These are phyloP conservation scores for Anguilla rostrata DNA, from an alignment of 2,113 vertebrate genomes.

Conservation along the genomic window DNA sequence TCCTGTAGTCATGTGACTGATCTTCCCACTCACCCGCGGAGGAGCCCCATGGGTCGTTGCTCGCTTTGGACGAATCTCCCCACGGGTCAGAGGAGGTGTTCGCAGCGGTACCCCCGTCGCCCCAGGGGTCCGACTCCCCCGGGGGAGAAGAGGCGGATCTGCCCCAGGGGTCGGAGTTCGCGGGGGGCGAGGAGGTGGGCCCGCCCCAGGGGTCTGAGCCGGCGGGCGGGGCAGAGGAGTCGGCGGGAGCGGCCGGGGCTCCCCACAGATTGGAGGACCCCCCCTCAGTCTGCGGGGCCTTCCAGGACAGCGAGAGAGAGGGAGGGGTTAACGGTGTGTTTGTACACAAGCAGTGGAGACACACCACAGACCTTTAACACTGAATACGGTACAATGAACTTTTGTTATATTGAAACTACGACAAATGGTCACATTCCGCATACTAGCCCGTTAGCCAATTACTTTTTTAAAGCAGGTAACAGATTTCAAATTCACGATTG, in stretches of 20 bases:
- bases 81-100: slow-evolving; percentile 53
- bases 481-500: no score
- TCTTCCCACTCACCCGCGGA: slow-evolving; percentile 53
- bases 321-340: no score
- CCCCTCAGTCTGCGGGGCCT: slow-evolving; percentile 20
- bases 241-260: slow-evolving; percentile 23
- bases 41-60: slow-evolving; percentile 64
- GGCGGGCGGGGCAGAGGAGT: slow-evolving; percentile 52
- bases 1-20: no score
- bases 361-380: no score
- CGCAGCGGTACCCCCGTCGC: slow-evolving; percentile 29
- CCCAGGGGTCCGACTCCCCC: slow-evolving; percentile 64
- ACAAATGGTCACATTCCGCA: no score
- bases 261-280: slow-evolving; percentile 52
- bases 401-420: no score
- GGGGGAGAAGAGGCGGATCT: slow-evolving; percentile 40
- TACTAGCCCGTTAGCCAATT: no score
- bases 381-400: no score
- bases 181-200: slow-evolving; percentile 45
- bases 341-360: no score
- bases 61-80: slow-evolving; percentile 53
- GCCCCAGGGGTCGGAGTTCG: slow-evolving; percentile 47
- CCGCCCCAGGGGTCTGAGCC: slow-evolving; percentile 59
- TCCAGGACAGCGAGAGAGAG: background rate
- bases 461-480: no score